Percentiles rank a stretch among this genome's conserved stretches.
phyloP scores from a whole-genome alignment of 1,140 invertebrate genomes.

The Drosophila carrolli region DNA sequence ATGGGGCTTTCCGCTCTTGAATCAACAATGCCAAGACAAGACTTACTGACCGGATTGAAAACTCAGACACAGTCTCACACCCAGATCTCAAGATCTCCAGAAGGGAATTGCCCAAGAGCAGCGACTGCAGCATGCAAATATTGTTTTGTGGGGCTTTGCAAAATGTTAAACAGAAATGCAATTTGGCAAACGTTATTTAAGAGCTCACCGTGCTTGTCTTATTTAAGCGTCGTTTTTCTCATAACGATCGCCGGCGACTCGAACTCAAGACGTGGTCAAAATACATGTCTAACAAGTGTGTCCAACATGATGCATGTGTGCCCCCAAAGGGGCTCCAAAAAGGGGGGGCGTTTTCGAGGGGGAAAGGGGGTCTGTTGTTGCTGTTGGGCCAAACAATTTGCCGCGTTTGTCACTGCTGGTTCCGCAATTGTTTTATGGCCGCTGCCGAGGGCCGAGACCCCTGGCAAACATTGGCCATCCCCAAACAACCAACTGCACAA shows the following conservation, averaged over 20 bases:
- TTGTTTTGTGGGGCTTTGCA: constrained; percentile 16
- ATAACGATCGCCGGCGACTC: constrained; percentile 16
- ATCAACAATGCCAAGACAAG: background rate
- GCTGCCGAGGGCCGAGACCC: constrained; percentile 39
- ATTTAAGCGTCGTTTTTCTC: constrained; percentile 21
- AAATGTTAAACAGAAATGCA: constrained; percentile 46
- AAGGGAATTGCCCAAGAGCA: constrained; percentile 17
- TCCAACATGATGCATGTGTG: constrained; percentile 14
- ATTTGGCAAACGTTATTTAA: constrained; percentile 47
- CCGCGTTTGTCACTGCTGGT: constrained; percentile 34
- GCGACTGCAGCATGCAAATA: constrained; percentile 18
- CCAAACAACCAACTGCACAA: constrained; percentile 17
- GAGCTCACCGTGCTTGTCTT: constrained; percentile 40
- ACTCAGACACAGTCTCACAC: background rate
- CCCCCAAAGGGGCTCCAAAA: constrained; percentile 4
- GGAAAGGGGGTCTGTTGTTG: background rate
- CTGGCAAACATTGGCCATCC: constrained; percentile 25
- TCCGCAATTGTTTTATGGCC: constrained; percentile 72
- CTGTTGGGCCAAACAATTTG: constrained; percentile 55
- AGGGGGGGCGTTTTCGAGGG: background rate
- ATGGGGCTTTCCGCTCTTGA: background rate
- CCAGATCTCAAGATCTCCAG: constrained; percentile 1
- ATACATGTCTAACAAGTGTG: constrained; percentile 21
- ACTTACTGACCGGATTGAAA: background rate
- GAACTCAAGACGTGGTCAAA: constrained; percentile 16